Base-by-base conservation (phyloP, 2,113 vertebrate species). In the Dendropsophus ebraccatus region DNA sequence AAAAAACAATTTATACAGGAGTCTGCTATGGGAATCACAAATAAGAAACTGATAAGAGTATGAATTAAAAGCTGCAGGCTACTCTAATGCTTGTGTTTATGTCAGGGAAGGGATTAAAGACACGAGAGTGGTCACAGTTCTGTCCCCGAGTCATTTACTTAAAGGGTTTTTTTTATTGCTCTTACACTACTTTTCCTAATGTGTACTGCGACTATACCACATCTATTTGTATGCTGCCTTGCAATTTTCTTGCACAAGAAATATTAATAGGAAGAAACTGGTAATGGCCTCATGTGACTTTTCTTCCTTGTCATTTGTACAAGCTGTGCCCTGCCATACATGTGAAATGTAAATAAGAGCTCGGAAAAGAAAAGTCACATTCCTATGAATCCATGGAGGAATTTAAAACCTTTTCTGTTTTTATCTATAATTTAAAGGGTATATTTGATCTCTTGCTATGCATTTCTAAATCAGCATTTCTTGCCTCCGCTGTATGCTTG, bases 1-100 rank as follows among this genome's bases (percentile, higher is more conserved):
- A 70, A 69, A 86, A 81, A 81, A 81, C 76, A 58, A 86, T 80
- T 72, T 86, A 80, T 86, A 81, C 76, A 70, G 56, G 28, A 85
- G 49, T 37, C 76, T 69, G 52, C 60, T 79, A 79, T 45, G 58
- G 84, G 58, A 70, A 79, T 85, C 45, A 41, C 28, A 70, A 85
- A 85, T 85, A 52, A 70, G 60, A 85, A 69, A 85, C 79, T 79
- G 45, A 76, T 78, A 62, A 69, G 47, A 14, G 30, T 85, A 79
- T 79, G 62, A 79, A 80, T 80, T 54, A 79, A 54, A 86, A 70
- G 72, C 35, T 30, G 49, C 45, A 80, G 76, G 70, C 84, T 52
- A 32, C 37, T 72, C 10, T 56, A 72, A 58, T 73, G 32, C n/a
- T 54, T 69, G 30, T 69, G 41, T 70, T 79, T 58, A 58, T 11